Conservation (phyloP, 1,140 invertebrate genomes). For the Harpegnathos saltator region DNA sequence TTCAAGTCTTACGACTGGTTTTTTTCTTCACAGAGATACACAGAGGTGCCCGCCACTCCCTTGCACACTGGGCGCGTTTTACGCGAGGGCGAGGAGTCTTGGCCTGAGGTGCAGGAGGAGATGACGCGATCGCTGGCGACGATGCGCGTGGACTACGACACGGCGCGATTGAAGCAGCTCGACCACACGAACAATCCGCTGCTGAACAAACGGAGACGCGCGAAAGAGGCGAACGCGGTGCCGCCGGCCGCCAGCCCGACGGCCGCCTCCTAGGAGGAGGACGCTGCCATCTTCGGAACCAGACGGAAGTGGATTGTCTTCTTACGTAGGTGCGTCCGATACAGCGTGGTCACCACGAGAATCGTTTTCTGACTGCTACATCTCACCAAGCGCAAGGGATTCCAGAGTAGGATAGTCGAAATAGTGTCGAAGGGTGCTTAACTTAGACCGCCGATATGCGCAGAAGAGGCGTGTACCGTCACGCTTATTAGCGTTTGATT, state of each 20-base stretch:
- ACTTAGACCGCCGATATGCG: neutral
- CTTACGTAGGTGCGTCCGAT: conserved; percentile 72
- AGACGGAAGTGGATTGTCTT: conserved; percentile 70
- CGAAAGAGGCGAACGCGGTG: conserved; percentile 73
- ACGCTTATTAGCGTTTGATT: neutral
- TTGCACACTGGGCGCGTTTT: conserved; percentile 95
- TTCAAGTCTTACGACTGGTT: neutral
- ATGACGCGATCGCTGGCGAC: conserved; percentile 98
- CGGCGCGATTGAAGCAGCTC: conserved; percentile 90
- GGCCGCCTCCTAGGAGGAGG: conserved; percentile 74
- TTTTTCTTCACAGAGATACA: conserved; percentile 89
- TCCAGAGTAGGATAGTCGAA: conserved; percentile 40
- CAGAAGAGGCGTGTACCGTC: neutral
- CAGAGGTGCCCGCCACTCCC: conserved; percentile 96
- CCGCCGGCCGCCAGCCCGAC: conserved; percentile 73
- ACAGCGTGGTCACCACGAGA: conserved; percentile 71
- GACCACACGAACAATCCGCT: conserved; percentile 96
- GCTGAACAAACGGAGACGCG: conserved; percentile 92
- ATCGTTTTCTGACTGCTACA: conserved; percentile 73
- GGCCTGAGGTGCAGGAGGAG: conserved; percentile 99
- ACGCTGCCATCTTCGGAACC: neutral
- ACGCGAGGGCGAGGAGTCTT: conserved; percentile 95
- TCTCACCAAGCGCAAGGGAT: conserved; percentile 51
- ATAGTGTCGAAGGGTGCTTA: conserved; percentile 33
- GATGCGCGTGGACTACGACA: conserved; percentile 98